Evolutionary conservation across 1,140 invertebrate species (phyloP).

Genomic region (Adelges cooleyi): DNA sequence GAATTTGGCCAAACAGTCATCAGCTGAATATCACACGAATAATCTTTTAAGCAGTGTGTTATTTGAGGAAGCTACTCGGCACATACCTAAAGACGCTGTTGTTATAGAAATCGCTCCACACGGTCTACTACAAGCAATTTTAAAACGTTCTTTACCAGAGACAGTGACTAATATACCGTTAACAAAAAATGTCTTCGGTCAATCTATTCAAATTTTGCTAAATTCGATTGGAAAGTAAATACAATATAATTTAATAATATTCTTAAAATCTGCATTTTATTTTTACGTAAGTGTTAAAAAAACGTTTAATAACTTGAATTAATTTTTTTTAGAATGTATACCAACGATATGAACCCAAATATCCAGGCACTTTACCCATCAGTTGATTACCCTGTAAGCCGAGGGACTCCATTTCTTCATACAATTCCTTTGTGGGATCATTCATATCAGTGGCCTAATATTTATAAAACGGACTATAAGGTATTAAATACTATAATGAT

Average conservation of each 20-base stretch:
- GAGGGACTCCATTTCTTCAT: slow-evolving; percentile 57
- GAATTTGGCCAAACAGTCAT: slow-evolving; percentile 43
- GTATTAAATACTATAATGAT: too few relatives aligned
- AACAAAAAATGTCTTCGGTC: slow-evolving; percentile 42
- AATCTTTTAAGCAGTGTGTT: slow-evolving; percentile 50
- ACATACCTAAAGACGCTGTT: slow-evolving; percentile 47
- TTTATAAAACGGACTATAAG: too few relatives aligned
- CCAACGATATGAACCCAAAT: slow-evolving; percentile 49
- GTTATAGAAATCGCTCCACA: slow-evolving; percentile 50
- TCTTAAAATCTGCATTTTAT: neutral
- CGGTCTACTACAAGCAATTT: slow-evolving; percentile 46
- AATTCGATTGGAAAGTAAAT: slow-evolving; percentile 45
- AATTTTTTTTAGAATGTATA: slow-evolving; percentile 47
- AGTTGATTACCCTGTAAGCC: slow-evolving; percentile 57
- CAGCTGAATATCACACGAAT: slow-evolving; percentile 55
- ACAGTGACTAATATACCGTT: slow-evolving; percentile 45
- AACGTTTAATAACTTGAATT: too few relatives aligned
- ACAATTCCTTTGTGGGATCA: slow-evolving; percentile 63
- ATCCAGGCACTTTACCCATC: slow-evolving; percentile 48
- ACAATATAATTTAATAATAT: neutral
- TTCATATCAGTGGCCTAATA: slow-evolving; percentile 26
- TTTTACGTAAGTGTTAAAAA: too few relatives aligned
- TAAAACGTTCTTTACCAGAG: slow-evolving; percentile 43
- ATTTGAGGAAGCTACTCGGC: slow-evolving; percentile 46
- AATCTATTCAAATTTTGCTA: slow-evolving; percentile 43